Percentiles rank a stretch among this genome's conserved stretches.
phyloP scores from a whole-genome alignment of 2,888 invertebrate species.

The Nomada flava region DNA sequence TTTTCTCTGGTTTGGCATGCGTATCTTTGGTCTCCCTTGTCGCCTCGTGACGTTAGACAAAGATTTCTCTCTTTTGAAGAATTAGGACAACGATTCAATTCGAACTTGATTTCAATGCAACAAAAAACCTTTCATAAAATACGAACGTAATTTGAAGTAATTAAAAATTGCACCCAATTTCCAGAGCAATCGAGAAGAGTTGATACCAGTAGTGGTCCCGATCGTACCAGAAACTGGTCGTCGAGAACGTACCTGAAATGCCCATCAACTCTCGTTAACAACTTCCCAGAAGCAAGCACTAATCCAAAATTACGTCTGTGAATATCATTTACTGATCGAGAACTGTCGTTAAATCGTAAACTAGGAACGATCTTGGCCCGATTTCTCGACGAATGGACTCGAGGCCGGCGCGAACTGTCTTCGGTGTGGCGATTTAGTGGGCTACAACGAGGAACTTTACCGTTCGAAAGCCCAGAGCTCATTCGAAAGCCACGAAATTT shows the following conservation, averaged over 20 bases:
- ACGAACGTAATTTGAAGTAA: too few species aligned
- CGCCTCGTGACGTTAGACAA: neutral
- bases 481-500: neutral
- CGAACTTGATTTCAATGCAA: too few species aligned
- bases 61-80: too few species aligned
- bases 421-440: neutral
- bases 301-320: constrained; percentile 19
- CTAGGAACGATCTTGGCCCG: constrained; percentile 9
- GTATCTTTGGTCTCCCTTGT: too few species aligned
- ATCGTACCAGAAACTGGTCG: neutral
- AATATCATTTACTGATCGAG: constrained; percentile 31
- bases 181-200: too few species aligned
- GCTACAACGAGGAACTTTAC: neutral
- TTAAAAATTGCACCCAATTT: too few species aligned
- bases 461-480: too few species aligned
- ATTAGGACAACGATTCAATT: too few species aligned
- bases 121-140: too few species aligned
- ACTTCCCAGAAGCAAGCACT: constrained; percentile 3
- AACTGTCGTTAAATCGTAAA: constrained; percentile 35
- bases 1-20: too few species aligned
- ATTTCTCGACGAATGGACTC: constrained; percentile 1
- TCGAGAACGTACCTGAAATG: neutral
- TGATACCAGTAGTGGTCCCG: too few species aligned
- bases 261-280: constrained; percentile 10
- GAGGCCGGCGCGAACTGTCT: neutral